Percentiles rank a stretch among this genome's conserved stretches.
These are phyloP conservation scores for Huso huso DNA, from an alignment of 2,797 vertebrate genomes.

Conservation along the genomic window DNA sequence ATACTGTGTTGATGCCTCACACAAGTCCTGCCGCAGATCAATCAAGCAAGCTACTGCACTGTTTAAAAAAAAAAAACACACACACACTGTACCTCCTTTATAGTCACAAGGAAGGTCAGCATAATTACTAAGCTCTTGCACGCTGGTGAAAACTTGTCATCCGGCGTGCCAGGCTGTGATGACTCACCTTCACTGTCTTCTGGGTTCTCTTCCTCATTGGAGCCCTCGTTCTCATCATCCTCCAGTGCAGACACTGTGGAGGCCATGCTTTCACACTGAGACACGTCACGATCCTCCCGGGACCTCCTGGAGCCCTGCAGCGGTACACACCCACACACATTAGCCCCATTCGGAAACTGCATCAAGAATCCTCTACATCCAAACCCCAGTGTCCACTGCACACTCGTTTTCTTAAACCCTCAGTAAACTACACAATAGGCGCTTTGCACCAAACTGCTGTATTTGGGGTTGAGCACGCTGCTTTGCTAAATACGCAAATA, in stretches of 20 bases:
- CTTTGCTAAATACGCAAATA: too few relatives aligned
- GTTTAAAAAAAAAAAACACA: not conserved
- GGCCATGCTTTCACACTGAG: constrained; percentile 83
- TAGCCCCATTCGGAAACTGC: not conserved
- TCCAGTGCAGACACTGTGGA: constrained; percentile 83
- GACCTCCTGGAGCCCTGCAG: constrained; percentile 75
- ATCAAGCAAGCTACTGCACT: too few relatives aligned
- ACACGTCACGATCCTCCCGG: constrained; percentile 79
- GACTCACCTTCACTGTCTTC: constrained; percentile 92
- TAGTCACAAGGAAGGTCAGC: not conserved
- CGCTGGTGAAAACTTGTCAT: constrained; percentile 19
- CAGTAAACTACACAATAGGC: not conserved
- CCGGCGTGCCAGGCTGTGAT: not conserved
- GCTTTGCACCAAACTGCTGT: too few relatives aligned
- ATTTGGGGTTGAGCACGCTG: too few relatives aligned
- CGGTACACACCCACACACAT: not conserved
- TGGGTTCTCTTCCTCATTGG: constrained; percentile 76
- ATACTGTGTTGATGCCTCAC: too few relatives aligned
- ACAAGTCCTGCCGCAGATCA: too few relatives aligned
- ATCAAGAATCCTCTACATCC: too few relatives aligned
- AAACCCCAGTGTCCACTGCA: too few relatives aligned
- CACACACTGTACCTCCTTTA: constrained; percentile 12
- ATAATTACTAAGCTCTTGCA: not conserved
- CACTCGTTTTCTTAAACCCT: too few relatives aligned
- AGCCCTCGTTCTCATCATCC: constrained; percentile 81